Evolutionary conservation across 2,113 vertebrate species (phyloP), one percentile per base, ranked within the genome.

Genomic region (Paralichthys olivaceus): DNA sequence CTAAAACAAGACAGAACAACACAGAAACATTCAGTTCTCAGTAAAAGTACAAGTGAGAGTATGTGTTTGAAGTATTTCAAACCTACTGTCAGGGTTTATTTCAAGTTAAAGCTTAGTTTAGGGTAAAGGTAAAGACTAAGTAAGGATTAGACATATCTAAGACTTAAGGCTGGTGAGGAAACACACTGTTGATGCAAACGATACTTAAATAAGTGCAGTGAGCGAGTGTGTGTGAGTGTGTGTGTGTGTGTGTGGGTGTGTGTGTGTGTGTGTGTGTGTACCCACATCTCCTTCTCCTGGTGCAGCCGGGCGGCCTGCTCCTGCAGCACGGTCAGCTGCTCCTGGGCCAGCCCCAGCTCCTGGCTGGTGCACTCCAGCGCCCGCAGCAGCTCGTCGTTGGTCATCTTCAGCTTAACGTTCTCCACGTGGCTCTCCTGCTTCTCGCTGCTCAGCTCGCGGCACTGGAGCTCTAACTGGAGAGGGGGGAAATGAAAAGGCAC

Each of bases 231-330:
- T 45, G 12, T 43, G 58, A 37, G 58, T 37, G 58, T 61, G 17
- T 23, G 43, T 45, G 14, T 45, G 32, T 34, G 7, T 34, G 32
- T 34, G 32, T 34, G 32, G 7, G 32, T 34, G 7, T 9, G 1
- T 34, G 47, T 45, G 15, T 45, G 51, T 53, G 51, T 22, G 51
- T 26, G 58, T 61, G 59, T 40, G 60, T 25, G 19, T 23, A 90
- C 96, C 89, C 86, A 98, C 96, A 96, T 94, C 91, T 98, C 96
- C 79, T 96, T 97, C 77, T 98, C 96, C 83, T 95, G 94, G 0
- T 96, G 94, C 45, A 97, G 95, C 23, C 89, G 91, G 60, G 90
- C 84, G 0, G 95, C 94, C 87, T 97, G 95, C 25, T 96, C 92
- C 85, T 97, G 96, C 43, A 98, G 95, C 75, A 92, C 70, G 13